Evolutionary conservation across 2,113 vertebrate species (phyloP).

Genomic region (Erythrocercus mccallii): DNA sequence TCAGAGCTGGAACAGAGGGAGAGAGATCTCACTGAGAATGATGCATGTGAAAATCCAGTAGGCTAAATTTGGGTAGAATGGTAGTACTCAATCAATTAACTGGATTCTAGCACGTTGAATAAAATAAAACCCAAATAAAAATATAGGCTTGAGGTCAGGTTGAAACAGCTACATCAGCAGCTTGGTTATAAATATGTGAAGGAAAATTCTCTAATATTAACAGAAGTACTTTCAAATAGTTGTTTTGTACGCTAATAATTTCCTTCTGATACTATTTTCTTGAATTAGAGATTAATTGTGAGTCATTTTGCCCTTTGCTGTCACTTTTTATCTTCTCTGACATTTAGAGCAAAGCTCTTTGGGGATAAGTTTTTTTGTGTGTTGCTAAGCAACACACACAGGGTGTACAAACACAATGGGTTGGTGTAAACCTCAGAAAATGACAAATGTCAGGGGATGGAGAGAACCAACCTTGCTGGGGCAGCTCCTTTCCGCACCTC

Average conservation of each 20-base stretch:
- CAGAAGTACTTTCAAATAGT: background rate
- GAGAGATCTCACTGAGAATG: fast-evolving
- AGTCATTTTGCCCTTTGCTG: background rate
- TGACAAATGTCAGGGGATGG: fast-evolving
- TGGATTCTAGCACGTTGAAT: background rate
- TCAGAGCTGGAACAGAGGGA: slow-evolving; percentile 42
- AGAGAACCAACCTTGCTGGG: slow-evolving; percentile 9
- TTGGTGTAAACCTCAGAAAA: fast-evolving
- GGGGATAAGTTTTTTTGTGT: fast-evolving
- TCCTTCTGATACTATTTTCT: background rate
- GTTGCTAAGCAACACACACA: fast-evolving
- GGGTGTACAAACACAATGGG: fast-evolving
- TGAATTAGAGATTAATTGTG: background rate
- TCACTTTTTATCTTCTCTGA: background rate
- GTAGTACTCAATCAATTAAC: background rate
- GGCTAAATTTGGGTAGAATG: background rate
- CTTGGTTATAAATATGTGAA: background rate
- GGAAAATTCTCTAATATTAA: background rate
- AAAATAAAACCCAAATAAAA: background rate
- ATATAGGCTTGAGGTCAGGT: background rate
- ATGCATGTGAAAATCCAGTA: fast-evolving
- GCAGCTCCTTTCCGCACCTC: background rate
- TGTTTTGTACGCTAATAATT: background rate
- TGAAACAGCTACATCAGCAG: background rate
- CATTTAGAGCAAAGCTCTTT: background rate